Base-by-base conservation (phyloP, 2,797 vertebrate species). In the Iguana delicatissima region DNA sequence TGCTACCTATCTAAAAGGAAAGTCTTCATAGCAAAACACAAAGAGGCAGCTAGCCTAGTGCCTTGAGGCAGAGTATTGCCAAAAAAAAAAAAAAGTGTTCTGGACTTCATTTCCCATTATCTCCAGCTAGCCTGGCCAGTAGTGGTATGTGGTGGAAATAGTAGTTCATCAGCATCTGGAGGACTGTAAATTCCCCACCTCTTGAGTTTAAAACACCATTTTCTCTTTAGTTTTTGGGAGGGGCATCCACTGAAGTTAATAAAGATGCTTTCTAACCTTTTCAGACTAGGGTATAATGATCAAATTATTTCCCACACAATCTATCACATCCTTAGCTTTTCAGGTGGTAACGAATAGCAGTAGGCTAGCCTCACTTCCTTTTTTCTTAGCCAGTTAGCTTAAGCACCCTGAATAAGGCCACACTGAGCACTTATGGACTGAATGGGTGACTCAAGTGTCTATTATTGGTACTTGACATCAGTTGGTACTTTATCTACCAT, bases 221-320 rank as follows among this genome's bases (percentile, higher is more conserved):
- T 50, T 80, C 26, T 80, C 62, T 46, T 90, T 85, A 46, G 52
- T 69, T 89, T 94, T 90, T 85, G 20, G 62, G 81, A 86, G 0
- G 32, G 52, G 90, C 55, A 84, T 74, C 73, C 72, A 22, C 52
- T 69, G 42, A 72, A 29, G 29, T 32, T 86, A 29, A 84, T 52
- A 38, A 14, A 42, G 7, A 35, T 76, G 18, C 10, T 26, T 35
- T 42, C 85, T 86, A 26, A 35, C 29, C 64, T 69, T 55, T 50
- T 81, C 20, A 16, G 14, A 22, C 76, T 72, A 74, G 4, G n/a
- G 10, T 57, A 26, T 80, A 4, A 14, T 29, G 38, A 32, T 79
- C 57, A 14, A 16, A 52, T 57, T 9, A 62, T 7, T 42, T 77
- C 72, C 42, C 73, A 35, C 35, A 32, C 55, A 62, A n/a, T 14